phyloP scores from a whole-genome alignment of 2,888 invertebrate species.

The Diplazon laetatorius region DNA sequence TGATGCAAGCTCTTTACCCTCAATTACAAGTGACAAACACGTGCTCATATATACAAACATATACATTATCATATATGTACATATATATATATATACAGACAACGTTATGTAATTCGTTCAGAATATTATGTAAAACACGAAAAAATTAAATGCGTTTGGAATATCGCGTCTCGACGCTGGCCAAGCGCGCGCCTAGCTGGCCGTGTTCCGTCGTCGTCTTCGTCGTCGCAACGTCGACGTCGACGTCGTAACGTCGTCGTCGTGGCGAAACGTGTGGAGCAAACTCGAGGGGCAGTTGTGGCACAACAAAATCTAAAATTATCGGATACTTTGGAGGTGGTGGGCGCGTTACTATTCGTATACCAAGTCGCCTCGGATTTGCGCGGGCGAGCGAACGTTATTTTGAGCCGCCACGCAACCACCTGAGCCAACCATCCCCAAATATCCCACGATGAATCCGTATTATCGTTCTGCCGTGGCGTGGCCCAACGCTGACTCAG shows the following conservation, averaged over 20 bases:
- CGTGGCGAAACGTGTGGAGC: conserved; percentile 13
- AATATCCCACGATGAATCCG: conserved; percentile 78
- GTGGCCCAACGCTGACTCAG: conserved; percentile 60
- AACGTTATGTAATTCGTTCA: no score
- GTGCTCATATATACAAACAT: no score
- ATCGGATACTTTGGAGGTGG: conserved; percentile 74
- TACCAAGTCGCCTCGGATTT: conserved; percentile 78
- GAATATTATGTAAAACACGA: no score
- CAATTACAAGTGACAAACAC: no score
- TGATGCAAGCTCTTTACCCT: no score
- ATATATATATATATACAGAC: no score
- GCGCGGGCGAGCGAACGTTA: conserved; percentile 80
- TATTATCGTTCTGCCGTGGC: conserved; percentile 39
- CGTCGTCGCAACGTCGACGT: neutral
- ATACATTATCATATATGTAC: no score
- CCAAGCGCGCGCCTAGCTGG: conserved; percentile 6
- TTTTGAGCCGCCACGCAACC: conserved; percentile 81
- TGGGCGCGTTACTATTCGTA: conserved; percentile 81
- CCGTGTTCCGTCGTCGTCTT: neutral
- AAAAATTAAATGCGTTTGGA: neutral
- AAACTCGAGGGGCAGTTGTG: conserved; percentile 45
- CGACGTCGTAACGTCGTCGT: conserved; percentile 3
- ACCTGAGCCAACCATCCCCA: conserved; percentile 81
- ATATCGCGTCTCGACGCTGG: conserved; percentile 9
- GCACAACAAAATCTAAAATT: conserved; percentile 80